Evolutionary conservation across 2,888 invertebrate genomes (phyloP), one percentile per base, ranked within the genome.

Genomic region (Trisateles emortualis): DNA sequence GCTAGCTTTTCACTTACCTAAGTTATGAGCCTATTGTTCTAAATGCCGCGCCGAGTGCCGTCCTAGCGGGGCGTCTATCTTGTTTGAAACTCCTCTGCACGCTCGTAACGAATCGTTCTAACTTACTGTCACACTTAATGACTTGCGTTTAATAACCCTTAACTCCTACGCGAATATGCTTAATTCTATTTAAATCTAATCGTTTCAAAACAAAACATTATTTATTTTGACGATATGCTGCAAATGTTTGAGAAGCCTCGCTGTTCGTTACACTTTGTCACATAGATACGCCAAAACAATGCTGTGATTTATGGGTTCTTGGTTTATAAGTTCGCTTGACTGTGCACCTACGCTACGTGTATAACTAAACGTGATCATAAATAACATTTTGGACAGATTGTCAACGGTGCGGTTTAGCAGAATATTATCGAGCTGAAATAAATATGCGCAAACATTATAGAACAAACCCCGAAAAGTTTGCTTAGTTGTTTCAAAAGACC

Each of bases 11-110:
- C 84, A 83, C 81, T 79, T 78, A 76, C 81, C 76, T 81, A 82
- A 86, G 79, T 86, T 86, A 86, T 81, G 73, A 74, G 68, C 61
- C 85, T 82, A 86, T 87, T 86, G 85, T 86, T 83, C 77, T 65
- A 74, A 78, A 78, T 79, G 77, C 74, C 78, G 64, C 58, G 59
- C 59, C 65, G 61, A 66, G 67, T 62, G 47, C 62, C 71, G 70
- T 69, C 70, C 42, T 53, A 57, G 45, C 54, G 32, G 45, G 29
- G 51, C 61, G 61, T 59, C 52, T 68, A 58, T 73, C 67, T 71
- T 61, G 55, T 54, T 65, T 55, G 54, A 41, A 53, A 64, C 57
- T 62, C 51, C 52, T 64, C 50, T 46, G 45, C 46, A 43, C 45
- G 32, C 41, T 42, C 41, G 46, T 44, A 39, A 47, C 66, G 66